phyloP scores from a whole-genome alignment of 2,888 invertebrate genomes.

The Eupithecia subfuscata region DNA sequence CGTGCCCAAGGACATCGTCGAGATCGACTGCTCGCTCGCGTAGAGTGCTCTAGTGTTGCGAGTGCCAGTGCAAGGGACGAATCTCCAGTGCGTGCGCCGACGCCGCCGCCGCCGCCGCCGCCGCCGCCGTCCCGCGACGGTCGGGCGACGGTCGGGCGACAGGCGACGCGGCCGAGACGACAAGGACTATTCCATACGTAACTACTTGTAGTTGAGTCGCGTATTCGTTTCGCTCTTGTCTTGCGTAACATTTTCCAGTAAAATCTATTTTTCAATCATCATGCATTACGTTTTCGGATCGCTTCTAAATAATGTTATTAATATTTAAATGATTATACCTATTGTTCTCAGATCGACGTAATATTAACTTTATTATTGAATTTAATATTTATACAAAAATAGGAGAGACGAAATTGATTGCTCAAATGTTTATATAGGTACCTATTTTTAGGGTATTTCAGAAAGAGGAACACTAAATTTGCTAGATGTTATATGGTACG shows the following conservation, averaged over 20 bases:
- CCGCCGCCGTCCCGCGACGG: neutral
- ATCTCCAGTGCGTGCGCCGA: slow-evolving; percentile 47
- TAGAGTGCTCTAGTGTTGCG: slow-evolving; percentile 59
- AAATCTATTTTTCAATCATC: slow-evolving; percentile 76
- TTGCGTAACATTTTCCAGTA: slow-evolving; percentile 69
- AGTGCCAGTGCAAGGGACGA: slow-evolving; percentile 27
- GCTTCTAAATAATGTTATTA: slow-evolving; percentile 74
- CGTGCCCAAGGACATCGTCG: slow-evolving; percentile 98
- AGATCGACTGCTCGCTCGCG: slow-evolving; percentile 97
- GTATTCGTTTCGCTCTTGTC: slow-evolving; percentile 66
- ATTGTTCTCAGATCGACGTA: slow-evolving; percentile 71
- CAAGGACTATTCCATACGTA: slow-evolving; percentile 55
- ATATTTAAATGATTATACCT: slow-evolving; percentile 55
- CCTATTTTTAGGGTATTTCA: slow-evolving; percentile 81
- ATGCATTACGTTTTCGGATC: slow-evolving; percentile 78
- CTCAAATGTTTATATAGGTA: slow-evolving; percentile 83
- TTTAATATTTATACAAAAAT: slow-evolving; percentile 82
- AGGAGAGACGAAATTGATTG: slow-evolving; percentile 82
- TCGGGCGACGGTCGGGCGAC: too few species aligned
- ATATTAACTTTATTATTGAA: slow-evolving; percentile 75
- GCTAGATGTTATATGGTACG: slow-evolving; percentile 77
- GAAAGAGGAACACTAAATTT: slow-evolving; percentile 79
- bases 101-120: neutral
- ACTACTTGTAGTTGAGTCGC: slow-evolving; percentile 53
- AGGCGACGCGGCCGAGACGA: slow-evolving; percentile 24